A percentile compares a stretch with the other conserved stretches of the same genome.
Evolutionary conservation across 2,888 invertebrate genomes (phyloP).

Genomic region (Microplitis manilae): DNA sequence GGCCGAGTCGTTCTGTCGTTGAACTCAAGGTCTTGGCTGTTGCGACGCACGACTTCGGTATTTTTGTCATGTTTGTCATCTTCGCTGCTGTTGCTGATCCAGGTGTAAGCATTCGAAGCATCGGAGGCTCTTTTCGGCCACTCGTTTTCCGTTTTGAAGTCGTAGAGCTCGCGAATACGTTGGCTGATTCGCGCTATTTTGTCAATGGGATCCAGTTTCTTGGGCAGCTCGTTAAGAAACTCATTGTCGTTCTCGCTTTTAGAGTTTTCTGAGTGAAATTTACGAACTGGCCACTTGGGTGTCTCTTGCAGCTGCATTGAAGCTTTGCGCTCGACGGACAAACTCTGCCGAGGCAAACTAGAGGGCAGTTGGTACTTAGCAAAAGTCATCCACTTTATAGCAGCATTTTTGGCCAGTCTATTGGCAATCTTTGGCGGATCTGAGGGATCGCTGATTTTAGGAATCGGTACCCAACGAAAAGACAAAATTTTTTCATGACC

Average conservation of each 20-base stretch:
- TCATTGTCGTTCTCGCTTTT: constrained; percentile 10
- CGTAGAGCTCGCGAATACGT: constrained; percentile 62
- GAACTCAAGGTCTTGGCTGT: constrained; percentile 62
- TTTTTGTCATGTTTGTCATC: constrained; percentile 51
- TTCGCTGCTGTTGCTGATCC: constrained; percentile 61
- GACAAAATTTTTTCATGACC: constrained; percentile 49
- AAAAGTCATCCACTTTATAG: constrained; percentile 58
- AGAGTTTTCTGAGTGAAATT: constrained; percentile 23
- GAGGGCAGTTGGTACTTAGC: constrained; percentile 55
- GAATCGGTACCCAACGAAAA: constrained; percentile 26
- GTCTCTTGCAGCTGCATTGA: not conserved
- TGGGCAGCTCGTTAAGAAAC: not conserved
- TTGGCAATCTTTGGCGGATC: constrained; percentile 37
- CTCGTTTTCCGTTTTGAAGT: constrained; percentile 63
- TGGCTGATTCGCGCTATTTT: constrained; percentile 55
- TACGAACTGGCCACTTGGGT: constrained; percentile 5
- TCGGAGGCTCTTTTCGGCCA: constrained; percentile 56
- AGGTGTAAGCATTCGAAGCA: constrained; percentile 39
- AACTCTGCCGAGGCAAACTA: constrained; percentile 41
- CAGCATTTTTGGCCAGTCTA: constrained; percentile 47
- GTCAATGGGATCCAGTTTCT: not conserved
- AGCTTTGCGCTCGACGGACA: constrained; percentile 7
- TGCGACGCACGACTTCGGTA: constrained; percentile 45
- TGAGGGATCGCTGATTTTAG: constrained; percentile 14
- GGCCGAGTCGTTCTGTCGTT: constrained; percentile 51